phyloP scores from a whole-genome alignment of 2,888 invertebrate species.

The Ecdyonurus torrentis region DNA sequence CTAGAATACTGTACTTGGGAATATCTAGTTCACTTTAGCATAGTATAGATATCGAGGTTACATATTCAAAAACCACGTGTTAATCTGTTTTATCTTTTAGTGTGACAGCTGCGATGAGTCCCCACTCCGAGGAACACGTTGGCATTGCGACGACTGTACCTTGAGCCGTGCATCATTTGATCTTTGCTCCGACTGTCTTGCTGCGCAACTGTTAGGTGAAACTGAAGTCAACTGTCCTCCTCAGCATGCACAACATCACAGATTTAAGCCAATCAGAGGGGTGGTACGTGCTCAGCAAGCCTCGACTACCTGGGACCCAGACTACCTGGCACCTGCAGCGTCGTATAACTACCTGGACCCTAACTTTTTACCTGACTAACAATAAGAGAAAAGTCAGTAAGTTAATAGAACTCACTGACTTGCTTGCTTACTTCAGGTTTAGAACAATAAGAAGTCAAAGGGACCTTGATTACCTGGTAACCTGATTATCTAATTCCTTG shows the following conservation, averaged over 20 bases:
- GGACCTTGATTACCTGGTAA: too few relatives aligned
- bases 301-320: conserved; percentile 6
- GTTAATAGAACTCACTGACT: too few relatives aligned
- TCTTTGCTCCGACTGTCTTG: conserved; percentile 46
- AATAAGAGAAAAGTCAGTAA: too few relatives aligned
- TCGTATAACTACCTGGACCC: conserved; percentile 9
- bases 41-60: too few relatives aligned
- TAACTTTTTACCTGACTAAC: conserved; percentile 8
- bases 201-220: conserved; percentile 28
- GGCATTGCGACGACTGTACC: conserved; percentile 50
- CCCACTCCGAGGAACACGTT: conserved; percentile 44
- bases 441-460: too few relatives aligned
- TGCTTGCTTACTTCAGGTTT: too few relatives aligned
- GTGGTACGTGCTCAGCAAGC: neutral
- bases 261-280: conserved; percentile 2
- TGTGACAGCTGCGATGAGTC: conserved; percentile 47
- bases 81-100: conserved; percentile 22
- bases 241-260: neutral
- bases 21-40: too few relatives aligned
- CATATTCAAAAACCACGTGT: too few relatives aligned
- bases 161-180: conserved; percentile 30
- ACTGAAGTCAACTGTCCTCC: neutral
- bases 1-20: too few relatives aligned
- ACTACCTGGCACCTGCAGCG: conserved; percentile 5
- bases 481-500: too few relatives aligned